phyloP scores from a whole-genome alignment of 1,140 invertebrate genomes.

The Cotesia chilonis region DNA sequence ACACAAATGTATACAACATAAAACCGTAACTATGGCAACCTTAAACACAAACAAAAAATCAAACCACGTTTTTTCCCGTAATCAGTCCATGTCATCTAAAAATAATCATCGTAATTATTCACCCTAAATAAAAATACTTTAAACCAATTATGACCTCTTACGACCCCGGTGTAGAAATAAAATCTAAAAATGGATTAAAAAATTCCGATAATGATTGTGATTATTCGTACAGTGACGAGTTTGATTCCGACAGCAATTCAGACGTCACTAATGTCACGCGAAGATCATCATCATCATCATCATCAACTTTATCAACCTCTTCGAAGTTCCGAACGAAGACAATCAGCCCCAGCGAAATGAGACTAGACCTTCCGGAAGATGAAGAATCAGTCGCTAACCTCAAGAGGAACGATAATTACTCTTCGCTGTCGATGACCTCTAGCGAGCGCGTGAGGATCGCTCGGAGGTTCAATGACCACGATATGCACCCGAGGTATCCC shows the following conservation, averaged over 20 bases:
- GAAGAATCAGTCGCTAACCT: neutral
- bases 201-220: slow-evolving; percentile 39
- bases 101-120: too few species aligned
- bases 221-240: slow-evolving; percentile 49
- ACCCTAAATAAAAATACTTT: too few species aligned
- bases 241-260: slow-evolving; percentile 49
- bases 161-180: too few species aligned
- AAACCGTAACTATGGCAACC: too few species aligned
- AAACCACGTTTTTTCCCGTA: too few species aligned
- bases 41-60: too few species aligned
- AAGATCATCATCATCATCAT: slow-evolving; percentile 36
- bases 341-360: neutral
- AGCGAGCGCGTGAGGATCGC: neutral
- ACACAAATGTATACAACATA: too few species aligned
- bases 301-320: slow-evolving; percentile 19
- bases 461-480: too few species aligned
- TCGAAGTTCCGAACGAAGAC: neutral
- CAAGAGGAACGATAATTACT: slow-evolving; percentile 18
- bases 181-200: neutral
- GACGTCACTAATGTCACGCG: slow-evolving; percentile 42
- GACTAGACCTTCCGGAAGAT: neutral
- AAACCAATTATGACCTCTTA: too few species aligned
- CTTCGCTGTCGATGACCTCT: slow-evolving; percentile 16
- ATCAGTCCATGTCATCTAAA: too few species aligned
- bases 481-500: neutral